Conservation (phyloP, 2,113 vertebrate genomes). For the Tenrec ecaudatus region DNA sequence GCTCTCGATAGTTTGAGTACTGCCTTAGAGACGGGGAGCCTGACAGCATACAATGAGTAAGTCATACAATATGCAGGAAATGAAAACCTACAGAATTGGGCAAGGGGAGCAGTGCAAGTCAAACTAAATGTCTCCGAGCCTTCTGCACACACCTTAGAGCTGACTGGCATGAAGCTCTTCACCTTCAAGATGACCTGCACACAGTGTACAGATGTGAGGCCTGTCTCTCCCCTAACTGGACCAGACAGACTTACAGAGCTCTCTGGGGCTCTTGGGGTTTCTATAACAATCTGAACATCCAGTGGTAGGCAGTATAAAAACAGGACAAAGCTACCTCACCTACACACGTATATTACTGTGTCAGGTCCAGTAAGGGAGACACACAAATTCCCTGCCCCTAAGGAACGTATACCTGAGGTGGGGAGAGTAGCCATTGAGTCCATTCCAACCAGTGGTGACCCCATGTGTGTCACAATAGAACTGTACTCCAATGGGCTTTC, state of each 20-base stretch:
- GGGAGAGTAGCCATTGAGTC: neutral
- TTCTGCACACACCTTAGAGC: neutral
- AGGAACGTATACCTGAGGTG: neutral
- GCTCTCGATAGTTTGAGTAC: neutral
- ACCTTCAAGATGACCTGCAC: neutral
- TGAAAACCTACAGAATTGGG: neutral
- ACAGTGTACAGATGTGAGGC: neutral
- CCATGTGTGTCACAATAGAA: neutral
- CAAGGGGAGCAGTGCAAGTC: neutral
- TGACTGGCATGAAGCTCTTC: neutral
- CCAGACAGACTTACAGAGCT: neutral
- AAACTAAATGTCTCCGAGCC: neutral
- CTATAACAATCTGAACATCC: neutral
- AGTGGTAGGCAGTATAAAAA: neutral
- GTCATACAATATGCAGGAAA: neutral
- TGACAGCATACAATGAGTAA: neutral
- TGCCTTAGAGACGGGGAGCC: neutral
- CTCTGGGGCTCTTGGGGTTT: no score
- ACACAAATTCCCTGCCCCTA: neutral
- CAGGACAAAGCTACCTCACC: neutral
- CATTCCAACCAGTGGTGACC: neutral
- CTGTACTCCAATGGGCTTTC: neutral
- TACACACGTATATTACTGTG: neutral
- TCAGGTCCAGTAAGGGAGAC: neutral
- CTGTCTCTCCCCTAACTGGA: neutral